Percentiles rank a stretch among this genome's conserved stretches.
phyloP scores from a whole-genome alignment of 1,140 invertebrate genomes.

The Cryptotermes secundus region DNA sequence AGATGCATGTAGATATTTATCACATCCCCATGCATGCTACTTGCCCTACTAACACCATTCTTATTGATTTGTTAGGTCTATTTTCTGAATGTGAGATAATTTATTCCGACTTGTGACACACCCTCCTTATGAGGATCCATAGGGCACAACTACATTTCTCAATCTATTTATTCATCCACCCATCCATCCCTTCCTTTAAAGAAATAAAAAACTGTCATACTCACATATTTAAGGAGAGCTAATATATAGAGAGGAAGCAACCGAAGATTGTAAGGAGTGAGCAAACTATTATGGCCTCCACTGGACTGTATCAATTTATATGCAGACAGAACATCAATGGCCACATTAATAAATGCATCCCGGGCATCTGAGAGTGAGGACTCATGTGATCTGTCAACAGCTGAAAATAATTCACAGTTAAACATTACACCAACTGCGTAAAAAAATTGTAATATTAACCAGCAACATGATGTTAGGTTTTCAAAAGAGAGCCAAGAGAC shows the following conservation, averaged over 20 bases:
- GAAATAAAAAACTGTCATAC: slow-evolving; percentile 41
- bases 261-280: slow-evolving; percentile 71
- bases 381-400: slow-evolving; percentile 86
- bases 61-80: no score
- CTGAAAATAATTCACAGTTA: slow-evolving; percentile 51
- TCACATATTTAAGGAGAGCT: slow-evolving; percentile 87
- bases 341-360: slow-evolving; percentile 95
- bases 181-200: no score
- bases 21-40: no score
- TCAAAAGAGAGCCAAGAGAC: no score
- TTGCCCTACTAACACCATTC: no score
- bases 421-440: not conserved
- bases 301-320: slow-evolving; percentile 71
- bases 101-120: no score
- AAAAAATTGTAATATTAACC: not conserved
- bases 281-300: slow-evolving; percentile 60
- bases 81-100: no score
- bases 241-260: slow-evolving; percentile 88
- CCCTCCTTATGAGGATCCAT: no score
- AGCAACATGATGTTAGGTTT: no score
- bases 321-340: slow-evolving; percentile 84
- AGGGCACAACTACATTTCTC: no score
- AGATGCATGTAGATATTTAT: no score
- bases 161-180: no score
- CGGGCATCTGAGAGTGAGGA: slow-evolving; percentile 88